Conservation (phyloP, 2,888 invertebrate genomes). For the Noctua fimbriata region DNA sequence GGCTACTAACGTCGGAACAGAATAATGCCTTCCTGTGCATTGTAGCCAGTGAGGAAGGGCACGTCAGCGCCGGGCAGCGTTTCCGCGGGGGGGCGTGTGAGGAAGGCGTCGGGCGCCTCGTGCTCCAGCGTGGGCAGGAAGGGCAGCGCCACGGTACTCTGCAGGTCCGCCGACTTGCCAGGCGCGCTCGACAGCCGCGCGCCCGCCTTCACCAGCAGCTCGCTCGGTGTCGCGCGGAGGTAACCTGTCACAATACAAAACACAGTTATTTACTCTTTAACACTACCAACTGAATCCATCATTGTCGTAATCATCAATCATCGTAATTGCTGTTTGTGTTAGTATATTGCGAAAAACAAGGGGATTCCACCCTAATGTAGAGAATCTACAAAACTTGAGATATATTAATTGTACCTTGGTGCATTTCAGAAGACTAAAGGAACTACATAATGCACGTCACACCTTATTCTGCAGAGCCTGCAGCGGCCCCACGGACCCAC, state of each 20-base stretch:
- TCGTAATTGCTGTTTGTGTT: not conserved
- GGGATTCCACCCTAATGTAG: not conserved
- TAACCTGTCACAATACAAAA: constrained; percentile 79
- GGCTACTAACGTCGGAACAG: constrained; percentile 90
- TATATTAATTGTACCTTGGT: not conserved
- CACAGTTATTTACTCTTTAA: constrained; percentile 3
- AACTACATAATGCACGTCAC: not conserved
- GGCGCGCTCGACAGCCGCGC: constrained; percentile 87
- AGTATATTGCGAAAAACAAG: not conserved
- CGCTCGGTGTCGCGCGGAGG: constrained; percentile 90
- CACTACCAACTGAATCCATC: not conserved
- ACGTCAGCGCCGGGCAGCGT: constrained; percentile 89
- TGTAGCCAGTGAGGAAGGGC: constrained; percentile 92
- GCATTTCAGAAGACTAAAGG: not conserved
- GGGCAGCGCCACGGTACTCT: constrained; percentile 91
- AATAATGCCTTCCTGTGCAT: constrained; percentile 92
- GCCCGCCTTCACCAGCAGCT: constrained; percentile 90
- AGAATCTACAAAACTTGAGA: not conserved
- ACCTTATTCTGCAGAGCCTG: not conserved
- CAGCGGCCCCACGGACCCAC: not conserved
- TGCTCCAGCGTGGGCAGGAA: constrained; percentile 90
- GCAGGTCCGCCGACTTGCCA: constrained; percentile 84
- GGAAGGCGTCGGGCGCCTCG: constrained; percentile 84
- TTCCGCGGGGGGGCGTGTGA: constrained; percentile 88
- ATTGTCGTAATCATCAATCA: not conserved